Evolutionary conservation across 2,797 vertebrate species (phyloP).

Genomic region (Zenarchopterus dispar): DNA sequence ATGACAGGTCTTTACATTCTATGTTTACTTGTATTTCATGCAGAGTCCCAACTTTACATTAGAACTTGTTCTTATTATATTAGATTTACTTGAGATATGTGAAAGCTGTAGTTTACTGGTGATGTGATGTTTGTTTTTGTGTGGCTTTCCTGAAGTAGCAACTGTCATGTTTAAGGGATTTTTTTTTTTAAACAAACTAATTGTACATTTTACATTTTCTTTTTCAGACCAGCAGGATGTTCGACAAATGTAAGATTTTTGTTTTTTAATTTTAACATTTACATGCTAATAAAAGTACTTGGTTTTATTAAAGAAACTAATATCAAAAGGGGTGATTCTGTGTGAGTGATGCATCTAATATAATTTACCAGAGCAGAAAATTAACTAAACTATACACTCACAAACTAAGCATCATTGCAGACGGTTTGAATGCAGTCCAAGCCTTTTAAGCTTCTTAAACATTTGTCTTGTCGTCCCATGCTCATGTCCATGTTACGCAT

Average conservation of each 20-base stretch:
- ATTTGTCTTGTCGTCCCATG: conserved; percentile 13
- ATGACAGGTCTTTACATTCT: no score
- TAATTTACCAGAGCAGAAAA: conserved; percentile 14
- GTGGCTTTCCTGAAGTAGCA: conserved; percentile 12
- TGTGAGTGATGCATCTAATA: neutral
- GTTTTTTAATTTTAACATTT: conserved; percentile 21
- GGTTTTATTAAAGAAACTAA: neutral
- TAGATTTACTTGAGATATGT: conserved; percentile 8
- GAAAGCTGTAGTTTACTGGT: neutral
- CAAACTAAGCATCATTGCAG: conserved; percentile 70
- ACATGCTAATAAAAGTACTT: conserved; percentile 32
- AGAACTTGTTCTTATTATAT: neutral
- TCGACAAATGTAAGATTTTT: conserved; percentile 94
- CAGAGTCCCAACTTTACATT: no score
- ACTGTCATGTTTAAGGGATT: neutral
- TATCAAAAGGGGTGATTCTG: conserved; percentile 12
- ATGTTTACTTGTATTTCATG: no score
- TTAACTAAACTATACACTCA: conserved; percentile 26
- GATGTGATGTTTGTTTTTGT: neutral
- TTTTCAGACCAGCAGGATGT: conserved; percentile 88
- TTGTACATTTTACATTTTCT: conserved; percentile 37
- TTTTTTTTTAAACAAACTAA: conserved; percentile 33
- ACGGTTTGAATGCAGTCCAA: conserved; percentile 72
- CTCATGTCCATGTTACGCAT: conserved; percentile 42
- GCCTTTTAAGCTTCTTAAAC: conserved; percentile 72